phyloP scores from a whole-genome alignment of 2,888 invertebrate species.

The Heliconius sara region DNA sequence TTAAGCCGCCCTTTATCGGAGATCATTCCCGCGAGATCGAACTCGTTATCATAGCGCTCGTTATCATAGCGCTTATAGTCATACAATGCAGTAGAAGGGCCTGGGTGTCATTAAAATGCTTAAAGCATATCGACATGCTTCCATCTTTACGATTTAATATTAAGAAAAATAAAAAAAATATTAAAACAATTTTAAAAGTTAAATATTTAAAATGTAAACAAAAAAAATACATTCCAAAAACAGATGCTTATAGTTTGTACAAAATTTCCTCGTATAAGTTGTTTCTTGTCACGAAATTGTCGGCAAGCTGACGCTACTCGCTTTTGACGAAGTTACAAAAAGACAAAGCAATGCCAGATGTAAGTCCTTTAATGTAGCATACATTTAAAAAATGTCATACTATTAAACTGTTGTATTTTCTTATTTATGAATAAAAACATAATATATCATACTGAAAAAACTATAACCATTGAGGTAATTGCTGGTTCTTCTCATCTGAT shows the following conservation, averaged over 20 bases:
- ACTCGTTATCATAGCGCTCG: too few species aligned
- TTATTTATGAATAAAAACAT: too few species aligned
- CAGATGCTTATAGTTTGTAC: conserved; percentile 14
- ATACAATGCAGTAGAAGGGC: too few species aligned
- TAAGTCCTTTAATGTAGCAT: conserved; percentile 3
- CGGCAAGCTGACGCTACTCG: conserved; percentile 42
- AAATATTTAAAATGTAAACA: too few species aligned
- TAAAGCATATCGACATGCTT: neutral
- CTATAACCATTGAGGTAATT: too few species aligned
- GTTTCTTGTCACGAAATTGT: conserved; percentile 35
- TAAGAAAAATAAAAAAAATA: too few species aligned
- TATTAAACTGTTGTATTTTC: neutral
- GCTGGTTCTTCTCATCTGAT: too few species aligned
- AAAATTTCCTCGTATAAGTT: conserved; percentile 24
- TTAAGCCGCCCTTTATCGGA: neutral
- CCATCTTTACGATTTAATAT: too few species aligned
- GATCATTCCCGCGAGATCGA: too few species aligned
- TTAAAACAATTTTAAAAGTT: too few species aligned
- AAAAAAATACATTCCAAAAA: neutral
- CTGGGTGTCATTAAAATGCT: neutral
- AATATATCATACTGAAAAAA: too few species aligned
- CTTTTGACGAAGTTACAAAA: conserved; percentile 35
- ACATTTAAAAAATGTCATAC: neutral
- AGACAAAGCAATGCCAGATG: conserved; percentile 29
- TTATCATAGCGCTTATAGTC: too few species aligned